Conservation (phyloP, 2,888 invertebrate species). For the Parelbella ahira region DNA sequence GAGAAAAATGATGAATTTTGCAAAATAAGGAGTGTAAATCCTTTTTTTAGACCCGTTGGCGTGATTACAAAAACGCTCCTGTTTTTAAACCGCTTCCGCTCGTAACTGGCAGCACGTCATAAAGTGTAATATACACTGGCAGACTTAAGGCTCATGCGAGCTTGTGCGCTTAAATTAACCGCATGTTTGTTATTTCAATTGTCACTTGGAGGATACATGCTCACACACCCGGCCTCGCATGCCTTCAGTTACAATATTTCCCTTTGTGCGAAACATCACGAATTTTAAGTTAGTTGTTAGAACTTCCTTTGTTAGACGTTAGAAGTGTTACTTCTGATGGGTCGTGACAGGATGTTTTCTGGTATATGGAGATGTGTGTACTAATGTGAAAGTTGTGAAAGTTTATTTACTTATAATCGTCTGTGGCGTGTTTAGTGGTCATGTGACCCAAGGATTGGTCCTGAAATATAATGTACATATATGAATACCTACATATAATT, state of each 20-base stretch:
- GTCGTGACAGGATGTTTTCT: constrained; percentile 13
- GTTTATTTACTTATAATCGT: no score
- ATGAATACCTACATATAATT: no score
- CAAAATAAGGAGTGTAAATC: no score
- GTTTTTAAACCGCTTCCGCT: constrained; percentile 26
- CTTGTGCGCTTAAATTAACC: constrained; percentile 37
- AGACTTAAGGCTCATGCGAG: constrained; percentile 32
- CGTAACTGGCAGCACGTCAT: constrained; percentile 22
- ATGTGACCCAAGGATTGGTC: no score
- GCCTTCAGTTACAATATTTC: constrained; percentile 7
- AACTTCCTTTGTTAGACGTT: constrained; percentile 3
- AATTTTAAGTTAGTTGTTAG: constrained; percentile 17
- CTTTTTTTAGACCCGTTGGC: no score
- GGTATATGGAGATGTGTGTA: no score
- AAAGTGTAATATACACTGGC: constrained; percentile 37
- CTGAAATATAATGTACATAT: no score
- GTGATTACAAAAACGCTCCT: no score
- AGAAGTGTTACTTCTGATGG: background rate
- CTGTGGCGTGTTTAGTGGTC: no score
- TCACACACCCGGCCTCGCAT: constrained; percentile 12
- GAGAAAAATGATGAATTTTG: background rate
- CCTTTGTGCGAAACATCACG: constrained; percentile 18
- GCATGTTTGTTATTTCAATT: constrained; percentile 40
- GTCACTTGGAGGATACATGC: constrained; percentile 27
- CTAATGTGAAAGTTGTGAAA: no score